phyloP scores from a whole-genome alignment of 1,140 invertebrate genomes.

The Lucilia cuprina region DNA sequence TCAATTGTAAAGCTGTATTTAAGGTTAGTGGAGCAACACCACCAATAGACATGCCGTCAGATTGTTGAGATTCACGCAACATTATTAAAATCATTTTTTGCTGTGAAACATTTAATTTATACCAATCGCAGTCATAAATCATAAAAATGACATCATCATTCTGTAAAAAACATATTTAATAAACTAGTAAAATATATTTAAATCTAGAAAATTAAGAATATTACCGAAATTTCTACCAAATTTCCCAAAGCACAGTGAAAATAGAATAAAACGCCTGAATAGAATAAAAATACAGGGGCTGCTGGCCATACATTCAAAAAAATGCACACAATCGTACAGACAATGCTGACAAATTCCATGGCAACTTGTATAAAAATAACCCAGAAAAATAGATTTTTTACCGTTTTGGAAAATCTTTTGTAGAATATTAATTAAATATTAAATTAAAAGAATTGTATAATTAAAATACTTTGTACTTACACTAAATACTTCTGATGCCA shows the following conservation, averaged over 20 bases:
- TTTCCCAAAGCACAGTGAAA: not conserved
- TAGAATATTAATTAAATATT: not conserved
- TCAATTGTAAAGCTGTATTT: not conserved
- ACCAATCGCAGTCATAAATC: not conserved
- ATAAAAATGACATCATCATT: not conserved
- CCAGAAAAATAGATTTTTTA: not conserved
- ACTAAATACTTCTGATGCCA: too few relatives aligned
- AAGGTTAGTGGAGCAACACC: not conserved
- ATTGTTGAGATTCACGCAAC: not conserved
- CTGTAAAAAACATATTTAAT: too few relatives aligned
- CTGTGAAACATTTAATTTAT: not conserved
- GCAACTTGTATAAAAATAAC: not conserved
- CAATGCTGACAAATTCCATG: not conserved
- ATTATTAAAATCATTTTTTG: not conserved
- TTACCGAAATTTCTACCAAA: not conserved
- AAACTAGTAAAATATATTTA: too few relatives aligned
- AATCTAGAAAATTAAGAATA: too few relatives aligned
- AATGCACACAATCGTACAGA: not conserved
- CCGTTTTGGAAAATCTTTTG: not conserved
- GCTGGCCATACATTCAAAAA: not conserved
- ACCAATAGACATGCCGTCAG: not conserved
- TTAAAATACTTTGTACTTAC: too few relatives aligned
- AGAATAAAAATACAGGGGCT: not conserved
- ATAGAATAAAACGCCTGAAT: not conserved
- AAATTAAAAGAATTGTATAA: too few relatives aligned